Percentiles rank a stretch among this genome's conserved stretches.
Evolutionary conservation across 2,888 invertebrate species (phyloP).

Genomic region (Brenthis daphne): DNA sequence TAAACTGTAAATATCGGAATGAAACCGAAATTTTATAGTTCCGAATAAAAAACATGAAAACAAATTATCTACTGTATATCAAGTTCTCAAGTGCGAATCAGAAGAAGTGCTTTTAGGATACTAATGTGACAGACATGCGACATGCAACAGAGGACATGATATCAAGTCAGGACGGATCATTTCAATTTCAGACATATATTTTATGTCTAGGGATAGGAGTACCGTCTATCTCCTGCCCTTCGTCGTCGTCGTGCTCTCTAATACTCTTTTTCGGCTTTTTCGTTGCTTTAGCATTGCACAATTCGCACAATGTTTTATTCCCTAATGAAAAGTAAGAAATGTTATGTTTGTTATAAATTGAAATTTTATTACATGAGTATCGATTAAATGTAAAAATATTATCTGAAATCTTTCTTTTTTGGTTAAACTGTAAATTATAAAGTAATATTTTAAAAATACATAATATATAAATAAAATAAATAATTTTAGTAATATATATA

Average conservation of each 20-base stretch:
- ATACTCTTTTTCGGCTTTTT: slow-evolving; percentile 87
- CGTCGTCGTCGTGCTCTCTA: slow-evolving; percentile 74
- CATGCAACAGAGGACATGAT: slow-evolving; percentile 51
- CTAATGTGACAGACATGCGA: slow-evolving; percentile 48
- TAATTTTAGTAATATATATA: no score
- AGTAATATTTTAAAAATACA: no score
- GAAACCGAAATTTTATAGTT: no score
- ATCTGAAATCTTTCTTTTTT: no score
- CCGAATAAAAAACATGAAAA: no score
- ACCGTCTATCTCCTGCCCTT: slow-evolving; percentile 72
- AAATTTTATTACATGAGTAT: slow-evolving; percentile 39
- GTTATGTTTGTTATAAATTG: slow-evolving; percentile 44
- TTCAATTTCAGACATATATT: slow-evolving; percentile 19
- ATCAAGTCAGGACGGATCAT: slow-evolving; percentile 26
- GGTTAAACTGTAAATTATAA: no score
- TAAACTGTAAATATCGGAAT: no score
- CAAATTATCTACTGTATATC: not conserved
- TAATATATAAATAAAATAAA: no score
- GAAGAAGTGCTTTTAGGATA: slow-evolving; percentile 15
- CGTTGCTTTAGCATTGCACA: slow-evolving; percentile 88
- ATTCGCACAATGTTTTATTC: slow-evolving; percentile 95
- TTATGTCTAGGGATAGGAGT: slow-evolving; percentile 47
- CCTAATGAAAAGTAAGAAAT: slow-evolving; percentile 82
- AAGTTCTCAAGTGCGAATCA: slow-evolving; percentile 12
- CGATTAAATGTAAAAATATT: no score